These are phyloP conservation scores for Hippasteria phrygiana DNA, from an alignment of 53 echinoderm and acorn worm genomes.

Conservation along the genomic window DNA sequence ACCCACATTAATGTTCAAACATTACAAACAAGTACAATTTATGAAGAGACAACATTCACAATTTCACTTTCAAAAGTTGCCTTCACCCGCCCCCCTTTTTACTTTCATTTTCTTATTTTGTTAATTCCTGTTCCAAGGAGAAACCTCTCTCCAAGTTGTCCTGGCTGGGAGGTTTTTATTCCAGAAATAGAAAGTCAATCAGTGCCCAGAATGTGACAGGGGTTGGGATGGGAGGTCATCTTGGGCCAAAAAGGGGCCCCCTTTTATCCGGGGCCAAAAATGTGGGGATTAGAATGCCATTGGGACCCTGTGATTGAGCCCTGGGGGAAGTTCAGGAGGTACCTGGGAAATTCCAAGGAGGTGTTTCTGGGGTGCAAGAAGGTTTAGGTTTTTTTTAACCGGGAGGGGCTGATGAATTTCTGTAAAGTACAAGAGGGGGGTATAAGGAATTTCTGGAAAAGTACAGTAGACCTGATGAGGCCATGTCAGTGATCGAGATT, in stretches of 20 bases:
- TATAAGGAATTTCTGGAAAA: not conserved
- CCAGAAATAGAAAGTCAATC: not conserved
- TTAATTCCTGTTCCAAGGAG: not conserved
- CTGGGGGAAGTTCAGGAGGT: not conserved
- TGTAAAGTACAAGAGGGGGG: conserved; percentile 15
- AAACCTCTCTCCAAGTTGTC: not conserved
- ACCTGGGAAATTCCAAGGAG: conserved; percentile 52
- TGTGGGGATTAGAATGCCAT: conserved; percentile 13
- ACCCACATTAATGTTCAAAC: no score
- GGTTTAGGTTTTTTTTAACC: conserved; percentile 12
- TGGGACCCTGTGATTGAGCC: conserved; percentile 38
- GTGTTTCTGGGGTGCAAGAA: not conserved
- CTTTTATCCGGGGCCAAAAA: conserved; percentile 10
- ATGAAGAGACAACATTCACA: no score
- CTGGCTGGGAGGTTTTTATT: not conserved
- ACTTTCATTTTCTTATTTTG: no score
- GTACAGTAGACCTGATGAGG: not conserved
- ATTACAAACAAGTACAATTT: no score
- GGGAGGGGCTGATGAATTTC: conserved; percentile 35
- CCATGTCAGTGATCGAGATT: no score
- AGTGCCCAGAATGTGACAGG: conserved; percentile 3
- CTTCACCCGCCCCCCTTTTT: no score
- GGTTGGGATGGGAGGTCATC: conserved; percentile 14
- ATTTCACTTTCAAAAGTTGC: no score
- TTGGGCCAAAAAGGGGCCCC: conserved; percentile 1